Evolutionary conservation across 2,888 invertebrate species (phyloP).

Genomic region (Lypha dubia): DNA sequence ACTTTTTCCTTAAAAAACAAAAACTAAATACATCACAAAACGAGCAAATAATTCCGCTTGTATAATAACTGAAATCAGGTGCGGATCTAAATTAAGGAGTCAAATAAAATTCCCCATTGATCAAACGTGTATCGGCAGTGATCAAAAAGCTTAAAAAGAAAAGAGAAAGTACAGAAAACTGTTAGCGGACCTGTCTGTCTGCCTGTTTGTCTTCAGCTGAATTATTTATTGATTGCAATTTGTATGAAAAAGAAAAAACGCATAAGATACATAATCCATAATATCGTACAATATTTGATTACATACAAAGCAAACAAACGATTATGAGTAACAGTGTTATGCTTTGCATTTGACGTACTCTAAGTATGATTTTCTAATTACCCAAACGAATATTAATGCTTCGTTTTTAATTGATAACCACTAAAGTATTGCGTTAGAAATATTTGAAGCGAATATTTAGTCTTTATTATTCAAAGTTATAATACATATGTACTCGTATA

Average conservation of each 20-base stretch:
- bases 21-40: conserved; percentile 9
- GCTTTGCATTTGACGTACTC: conserved; percentile 30
- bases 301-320: conserved; percentile 1
- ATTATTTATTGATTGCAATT: conserved; percentile 38
- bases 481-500: too few relatives aligned
- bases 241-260: conserved; percentile 6
- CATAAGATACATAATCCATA: conserved; percentile 23
- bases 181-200: conserved; percentile 28
- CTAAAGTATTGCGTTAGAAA: neutral
- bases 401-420: neutral
- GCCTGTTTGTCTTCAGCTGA: conserved; percentile 35
- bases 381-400: conserved; percentile 9
- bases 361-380: conserved; percentile 37
- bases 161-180: conserved; percentile 41
- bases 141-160: neutral
- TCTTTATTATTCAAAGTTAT: too few relatives aligned
- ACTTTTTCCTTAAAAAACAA: conserved; percentile 52
- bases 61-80: conserved; percentile 53
- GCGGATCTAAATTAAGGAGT: conserved; percentile 16
- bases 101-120: conserved; percentile 12
- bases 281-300: conserved; percentile 25
- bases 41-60: conserved; percentile 60
- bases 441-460: neutral
- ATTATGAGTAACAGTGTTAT: conserved; percentile 14
- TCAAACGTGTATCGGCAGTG: neutral